These are phyloP conservation scores for Pithys albifrons DNA, from an alignment of 2,113 vertebrate genomes.

Conservation along the genomic window DNA sequence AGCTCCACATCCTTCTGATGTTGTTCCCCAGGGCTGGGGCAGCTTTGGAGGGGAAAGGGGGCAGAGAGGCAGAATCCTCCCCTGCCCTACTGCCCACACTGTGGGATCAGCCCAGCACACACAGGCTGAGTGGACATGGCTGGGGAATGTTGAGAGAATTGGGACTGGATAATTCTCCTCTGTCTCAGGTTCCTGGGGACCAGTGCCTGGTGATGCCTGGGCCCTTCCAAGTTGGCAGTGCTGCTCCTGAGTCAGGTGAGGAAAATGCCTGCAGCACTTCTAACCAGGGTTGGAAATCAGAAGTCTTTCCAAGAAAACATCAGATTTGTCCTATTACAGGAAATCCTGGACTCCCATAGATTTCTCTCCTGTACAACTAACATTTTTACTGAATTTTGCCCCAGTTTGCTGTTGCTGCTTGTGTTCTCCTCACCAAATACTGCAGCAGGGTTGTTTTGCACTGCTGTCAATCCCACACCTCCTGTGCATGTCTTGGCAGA, in stretches of 20 bases:
- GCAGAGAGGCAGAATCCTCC: background rate
- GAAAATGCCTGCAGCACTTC: background rate
- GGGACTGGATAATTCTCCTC: background rate
- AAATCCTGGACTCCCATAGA: background rate
- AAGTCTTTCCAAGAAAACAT: background rate
- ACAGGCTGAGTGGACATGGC: background rate
- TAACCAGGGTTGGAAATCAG: background rate
- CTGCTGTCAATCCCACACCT: background rate
- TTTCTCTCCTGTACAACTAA: background rate
- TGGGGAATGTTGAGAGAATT: background rate
- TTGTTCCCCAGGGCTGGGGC: background rate
- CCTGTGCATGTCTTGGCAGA: background rate
- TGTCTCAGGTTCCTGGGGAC: background rate
- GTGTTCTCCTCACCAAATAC: background rate
- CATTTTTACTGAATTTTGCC: background rate
- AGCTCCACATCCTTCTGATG: background rate
- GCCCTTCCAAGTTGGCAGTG: background rate
- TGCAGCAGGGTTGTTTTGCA: background rate
- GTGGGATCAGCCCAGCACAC: background rate
- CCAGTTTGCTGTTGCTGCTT: rapidly evolving
- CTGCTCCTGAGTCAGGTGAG: rapidly evolving
- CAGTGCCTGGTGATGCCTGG: background rate
- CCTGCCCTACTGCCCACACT: background rate
- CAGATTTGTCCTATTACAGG: background rate
- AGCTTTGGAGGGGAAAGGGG: background rate